Evolutionary conservation across 2,888 invertebrate species (phyloP).

Genomic region (Strigamia crassipes): DNA sequence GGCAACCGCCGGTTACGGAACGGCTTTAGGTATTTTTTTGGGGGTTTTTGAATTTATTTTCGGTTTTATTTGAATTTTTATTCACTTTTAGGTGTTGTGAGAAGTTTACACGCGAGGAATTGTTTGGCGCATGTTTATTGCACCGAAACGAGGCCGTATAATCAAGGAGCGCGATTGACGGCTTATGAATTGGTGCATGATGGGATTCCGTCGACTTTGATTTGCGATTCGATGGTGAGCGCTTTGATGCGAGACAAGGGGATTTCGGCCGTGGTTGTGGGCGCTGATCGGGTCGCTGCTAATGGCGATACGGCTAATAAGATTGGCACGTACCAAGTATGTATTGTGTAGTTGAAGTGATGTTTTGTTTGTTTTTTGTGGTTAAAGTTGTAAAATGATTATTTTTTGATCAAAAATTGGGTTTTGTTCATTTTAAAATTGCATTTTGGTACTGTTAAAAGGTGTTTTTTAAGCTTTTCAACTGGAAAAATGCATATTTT

Average conservation of each 20-base stretch:
- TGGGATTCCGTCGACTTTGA: conserved; percentile 86
- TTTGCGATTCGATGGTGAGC: conserved; percentile 95
- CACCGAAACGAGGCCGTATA: conserved; percentile 97
- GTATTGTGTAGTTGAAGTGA: background rate
- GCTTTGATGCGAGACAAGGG: conserved; percentile 81
- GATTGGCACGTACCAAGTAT: conserved; percentile 89
- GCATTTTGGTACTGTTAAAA: too few species aligned
- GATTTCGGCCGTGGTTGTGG: conserved; percentile 92
- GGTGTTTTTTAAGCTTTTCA: too few species aligned
- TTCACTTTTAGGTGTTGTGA: conserved; percentile 70
- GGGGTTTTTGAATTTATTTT: background rate
- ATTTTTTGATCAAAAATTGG: too few species aligned
- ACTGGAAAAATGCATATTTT: too few species aligned
- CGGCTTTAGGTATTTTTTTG: conserved; percentile 76
- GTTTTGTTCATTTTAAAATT: too few species aligned
- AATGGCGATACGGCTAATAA: conserved; percentile 99
- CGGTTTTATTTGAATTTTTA: background rate
- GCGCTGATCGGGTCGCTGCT: conserved; percentile 92
- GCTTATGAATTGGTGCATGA: conserved; percentile 94
- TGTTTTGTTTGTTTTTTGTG: too few species aligned
- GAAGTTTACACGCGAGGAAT: conserved; percentile 70
- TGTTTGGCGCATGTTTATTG: conserved; percentile 83
- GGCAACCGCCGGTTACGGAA: conserved; percentile 97
- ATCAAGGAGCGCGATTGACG: conserved; percentile 93
- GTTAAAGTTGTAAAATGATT: too few species aligned